Evolutionary conservation across 1,140 invertebrate species (phyloP), one percentile per base, ranked within the genome.

Genomic region (Cepaea nemoralis): DNA sequence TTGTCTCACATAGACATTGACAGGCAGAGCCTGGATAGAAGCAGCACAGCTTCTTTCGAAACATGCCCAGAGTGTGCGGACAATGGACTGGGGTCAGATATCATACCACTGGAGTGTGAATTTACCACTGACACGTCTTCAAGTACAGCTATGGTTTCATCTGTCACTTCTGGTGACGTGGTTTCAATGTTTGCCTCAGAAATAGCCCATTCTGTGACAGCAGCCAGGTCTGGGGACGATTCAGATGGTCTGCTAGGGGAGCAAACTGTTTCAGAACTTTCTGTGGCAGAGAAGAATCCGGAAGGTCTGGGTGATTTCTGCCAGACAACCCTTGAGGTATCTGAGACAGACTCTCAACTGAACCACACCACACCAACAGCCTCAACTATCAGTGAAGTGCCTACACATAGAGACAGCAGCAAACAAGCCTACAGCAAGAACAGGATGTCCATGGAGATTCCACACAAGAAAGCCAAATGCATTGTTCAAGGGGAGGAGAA

Each of bases 381-480:
- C 55, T 59, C 55, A 59, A 59, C 14, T 59, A 24, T n/a, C 55
- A 59, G 55, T 59, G 55, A 59, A 59, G 55, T 59, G 55, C 55
- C 55, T 59, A 12, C 5, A 50, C n/a, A 14, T 33, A 35, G 31
- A 66, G 67, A 82, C 59, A 78, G 70, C 42, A 76, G 55, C 31
- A 59, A 70, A 10, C 45, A 31, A 55, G 59, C 55, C 0, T n/a
- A 42, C 22, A 31, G 74, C 31, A 55, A 55, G 22, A 85, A 85
- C 35, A 31, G 84, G 19, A 77, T 80, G 71, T 85, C 84, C 24
- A 82, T 85, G 84, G 84, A 85, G 74, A 85, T 85, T 27, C 84
- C 84, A 19, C 39, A 80, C n/a, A 85, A 85, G 55, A 85, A 83
- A 78, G 80, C 77, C 5, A 83, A 82, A 50, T 82, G 84, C 50